phyloP scores from a whole-genome alignment of 1,140 invertebrate species.

The Anagrus nilaparvatae region DNA sequence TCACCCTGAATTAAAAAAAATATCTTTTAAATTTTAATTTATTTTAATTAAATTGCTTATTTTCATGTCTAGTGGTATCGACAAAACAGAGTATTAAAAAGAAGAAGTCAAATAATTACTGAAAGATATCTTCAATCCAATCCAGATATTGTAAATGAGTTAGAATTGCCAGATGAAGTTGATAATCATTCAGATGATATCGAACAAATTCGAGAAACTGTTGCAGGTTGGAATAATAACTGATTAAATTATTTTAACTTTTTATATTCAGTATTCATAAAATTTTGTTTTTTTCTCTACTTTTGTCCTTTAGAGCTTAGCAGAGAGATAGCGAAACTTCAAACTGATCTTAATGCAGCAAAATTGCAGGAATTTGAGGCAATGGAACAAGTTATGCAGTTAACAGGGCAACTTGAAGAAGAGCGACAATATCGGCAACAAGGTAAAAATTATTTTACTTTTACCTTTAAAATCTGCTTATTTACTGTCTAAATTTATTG shows the following conservation, averaged over 20 bases:
- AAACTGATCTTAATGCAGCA: conserved; percentile 54
- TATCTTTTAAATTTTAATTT: neutral
- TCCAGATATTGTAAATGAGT: conserved; percentile 28
- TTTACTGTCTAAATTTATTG: too few relatives aligned
- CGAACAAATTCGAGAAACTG: conserved; percentile 55
- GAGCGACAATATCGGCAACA: conserved; percentile 41
- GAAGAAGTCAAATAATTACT: conserved; percentile 50
- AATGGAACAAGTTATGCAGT: conserved; percentile 45
- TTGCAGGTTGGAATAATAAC: conserved; percentile 36
- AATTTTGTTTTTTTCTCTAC: neutral
- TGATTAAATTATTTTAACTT: neutral
- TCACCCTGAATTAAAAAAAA: neutral
- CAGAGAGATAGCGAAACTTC: conserved; percentile 51
- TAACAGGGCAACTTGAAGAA: conserved; percentile 46
- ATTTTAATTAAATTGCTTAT: conserved; percentile 10
- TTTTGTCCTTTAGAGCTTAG: conserved; percentile 43
- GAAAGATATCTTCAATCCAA: conserved; percentile 42
- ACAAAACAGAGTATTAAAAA: conserved; percentile 58
- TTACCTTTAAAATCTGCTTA: too few relatives aligned
- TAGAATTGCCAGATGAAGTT: conserved; percentile 36
- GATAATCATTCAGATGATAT: conserved; percentile 53
- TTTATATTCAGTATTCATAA: neutral
- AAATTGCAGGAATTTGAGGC: conserved; percentile 60
- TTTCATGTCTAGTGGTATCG: conserved; percentile 59
- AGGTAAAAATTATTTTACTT: too few relatives aligned